A percentile compares a stretch with the other conserved stretches of the same genome.
Conservation (phyloP, 2,797 vertebrate genomes). For the Synaphobranchus kaupii region DNA sequence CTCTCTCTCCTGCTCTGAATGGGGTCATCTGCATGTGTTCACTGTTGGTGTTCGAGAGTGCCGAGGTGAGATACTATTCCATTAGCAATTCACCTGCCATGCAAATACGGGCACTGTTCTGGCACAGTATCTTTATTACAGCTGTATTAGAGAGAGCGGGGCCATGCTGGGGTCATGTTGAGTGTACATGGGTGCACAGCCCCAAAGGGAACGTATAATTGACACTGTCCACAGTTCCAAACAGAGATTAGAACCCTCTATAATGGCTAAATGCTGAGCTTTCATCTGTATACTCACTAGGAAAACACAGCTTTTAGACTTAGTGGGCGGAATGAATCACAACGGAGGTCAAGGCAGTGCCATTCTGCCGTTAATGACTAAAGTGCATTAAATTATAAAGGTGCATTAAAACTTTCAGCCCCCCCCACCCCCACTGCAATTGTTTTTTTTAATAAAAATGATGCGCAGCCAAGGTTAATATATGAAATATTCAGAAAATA, state of each 20-base stretch:
- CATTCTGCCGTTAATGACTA: constrained; percentile 46
- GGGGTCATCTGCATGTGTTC: background rate
- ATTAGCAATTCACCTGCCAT: background rate
- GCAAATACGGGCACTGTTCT: background rate
- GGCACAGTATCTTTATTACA: background rate
- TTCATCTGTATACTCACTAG: constrained; percentile 41
- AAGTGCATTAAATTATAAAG: constrained; percentile 45
- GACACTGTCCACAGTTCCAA: constrained; percentile 46
- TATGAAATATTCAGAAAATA: constrained; percentile 37
- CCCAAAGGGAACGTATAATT: constrained; percentile 34
- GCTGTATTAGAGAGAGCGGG: background rate
- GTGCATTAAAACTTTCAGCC: constrained; percentile 44
- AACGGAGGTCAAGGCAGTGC: constrained; percentile 43
- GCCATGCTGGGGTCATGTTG: background rate
- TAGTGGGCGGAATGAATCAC: constrained; percentile 51
- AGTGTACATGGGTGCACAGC: constrained; percentile 24
- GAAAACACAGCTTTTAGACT: constrained; percentile 46
- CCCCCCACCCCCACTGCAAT: too few relatives aligned
- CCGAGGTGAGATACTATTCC: too few relatives aligned
- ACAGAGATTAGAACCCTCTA: constrained; percentile 36
- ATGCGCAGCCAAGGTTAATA: constrained; percentile 36
- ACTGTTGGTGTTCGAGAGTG: background rate
- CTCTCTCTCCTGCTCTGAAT: background rate
- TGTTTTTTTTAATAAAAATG: constrained; percentile 18
- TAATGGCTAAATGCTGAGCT: constrained; percentile 40